Base-by-base conservation (phyloP, 2,888 invertebrate genomes). In the Hirtodrosophila cameraria region DNA sequence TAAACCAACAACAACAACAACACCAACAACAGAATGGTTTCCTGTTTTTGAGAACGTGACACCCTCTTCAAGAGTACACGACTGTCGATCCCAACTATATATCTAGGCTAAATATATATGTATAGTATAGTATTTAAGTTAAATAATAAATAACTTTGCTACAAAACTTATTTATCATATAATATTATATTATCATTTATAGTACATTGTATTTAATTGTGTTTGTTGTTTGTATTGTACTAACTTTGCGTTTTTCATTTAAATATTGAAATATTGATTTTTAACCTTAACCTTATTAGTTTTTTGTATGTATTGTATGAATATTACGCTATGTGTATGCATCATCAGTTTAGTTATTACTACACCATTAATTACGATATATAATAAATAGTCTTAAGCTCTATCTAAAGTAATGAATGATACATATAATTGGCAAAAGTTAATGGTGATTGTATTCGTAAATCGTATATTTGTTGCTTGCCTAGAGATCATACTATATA, bases 181-280 rank as follows among this genome's bases (percentile, higher is more conserved):
- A 23, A n/a, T 23, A 6, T 3, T 8, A 23, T 12, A 54, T 45
- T 59, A 54, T 35, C 49, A 54, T 66, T 39, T 50, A 41, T 69
- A 50, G 67, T 45, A 71, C 13, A 53, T 38, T 49, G 28, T 11
- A 45, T 45, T 30, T 54, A n/a, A n/a, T n/a, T n/a, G n/a, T 28
- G 53, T 73, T 61, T 12, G 33, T 48, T 53, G 52, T 72, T 68
- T 52, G 61, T 54, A 49, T 53, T 65, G 38, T 48, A 73, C 30
- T 58, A 45, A 41, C 38, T 25, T 31, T 2, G 25, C 20, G 12
- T 23, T 11, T 31, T 2, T 31, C 20, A 16, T 23, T 11, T 13
- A 12, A 12, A 20, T 20, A 43, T 25, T 46, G 5, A 27, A 15
- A 6, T 33, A 57, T 43, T 11, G 6, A 18, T 7, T 15, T 43